These are phyloP conservation scores for Smutsia temminckii DNA, from an alignment of 2,797 vertebrate genomes.

Conservation along the genomic window DNA sequence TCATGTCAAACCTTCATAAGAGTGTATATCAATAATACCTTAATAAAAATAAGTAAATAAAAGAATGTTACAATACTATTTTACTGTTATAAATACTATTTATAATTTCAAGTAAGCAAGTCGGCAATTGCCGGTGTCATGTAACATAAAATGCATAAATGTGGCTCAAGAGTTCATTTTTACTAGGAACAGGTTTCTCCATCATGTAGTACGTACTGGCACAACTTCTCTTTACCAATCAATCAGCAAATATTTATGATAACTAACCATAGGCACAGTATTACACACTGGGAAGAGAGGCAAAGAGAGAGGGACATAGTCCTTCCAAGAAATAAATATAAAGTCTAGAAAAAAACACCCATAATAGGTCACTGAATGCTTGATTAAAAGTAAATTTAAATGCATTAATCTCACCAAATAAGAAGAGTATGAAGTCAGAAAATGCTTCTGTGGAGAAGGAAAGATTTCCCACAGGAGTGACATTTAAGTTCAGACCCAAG, in stretches of 20 bases:
- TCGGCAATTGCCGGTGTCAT: not conserved
- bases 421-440: not conserved
- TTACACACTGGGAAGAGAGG: not conserved
- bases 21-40: no score
- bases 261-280: not conserved
- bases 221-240: not conserved
- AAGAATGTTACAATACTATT: not conserved
- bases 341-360: not conserved
- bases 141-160: not conserved
- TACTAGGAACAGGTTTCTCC: not conserved
- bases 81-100: not conserved
- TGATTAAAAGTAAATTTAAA: constrained; percentile 9
- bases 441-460: not conserved
- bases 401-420: not conserved
- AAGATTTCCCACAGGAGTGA: not conserved
- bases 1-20: no score
- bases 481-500: not conserved
- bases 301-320: not conserved
- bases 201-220: not conserved
- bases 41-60: not conserved
- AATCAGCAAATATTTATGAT: constrained; percentile 38
- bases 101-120: not conserved
- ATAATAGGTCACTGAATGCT: not conserved
- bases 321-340: not conserved
- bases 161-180: not conserved